Conservation (phyloP, 2,888 invertebrate genomes). For the Spilosoma lubricipeda region DNA sequence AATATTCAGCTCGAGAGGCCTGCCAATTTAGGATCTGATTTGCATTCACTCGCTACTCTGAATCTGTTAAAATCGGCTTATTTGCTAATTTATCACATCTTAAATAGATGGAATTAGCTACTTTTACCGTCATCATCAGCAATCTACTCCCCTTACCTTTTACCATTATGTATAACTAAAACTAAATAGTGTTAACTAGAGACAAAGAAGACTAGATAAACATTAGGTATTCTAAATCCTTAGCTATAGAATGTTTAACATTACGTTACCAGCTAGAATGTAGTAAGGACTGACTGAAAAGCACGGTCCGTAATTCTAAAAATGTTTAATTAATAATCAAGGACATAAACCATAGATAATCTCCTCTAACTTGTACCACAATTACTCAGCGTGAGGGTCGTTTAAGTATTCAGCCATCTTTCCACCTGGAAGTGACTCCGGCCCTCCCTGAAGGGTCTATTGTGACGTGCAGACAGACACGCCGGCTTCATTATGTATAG, state of each 20-base stretch:
- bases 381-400: constrained; percentile 59
- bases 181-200: neutral
- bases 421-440: constrained; percentile 81
- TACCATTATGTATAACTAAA: neutral
- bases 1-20: neutral
- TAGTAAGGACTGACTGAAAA: neutral
- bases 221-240: neutral
- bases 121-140: neutral
- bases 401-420: constrained; percentile 76
- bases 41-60: neutral
- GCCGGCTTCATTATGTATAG: constrained; percentile 61
- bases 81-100: neutral
- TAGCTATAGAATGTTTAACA: neutral
- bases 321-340: neutral
- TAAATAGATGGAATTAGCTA: neutral
- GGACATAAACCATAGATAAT: neutral
- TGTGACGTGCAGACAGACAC: constrained; percentile 76
- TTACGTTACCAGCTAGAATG: neutral
- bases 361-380: constrained; percentile 43
- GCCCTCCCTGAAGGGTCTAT: constrained; percentile 68
- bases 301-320: neutral
- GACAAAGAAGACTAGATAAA: neutral
- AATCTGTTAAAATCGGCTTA: too few relatives aligned
- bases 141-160: too few relatives aligned
- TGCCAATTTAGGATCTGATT: neutral